Conservation (phyloP, 2,888 invertebrate genomes). For the Tetanocera ferruginea region DNA sequence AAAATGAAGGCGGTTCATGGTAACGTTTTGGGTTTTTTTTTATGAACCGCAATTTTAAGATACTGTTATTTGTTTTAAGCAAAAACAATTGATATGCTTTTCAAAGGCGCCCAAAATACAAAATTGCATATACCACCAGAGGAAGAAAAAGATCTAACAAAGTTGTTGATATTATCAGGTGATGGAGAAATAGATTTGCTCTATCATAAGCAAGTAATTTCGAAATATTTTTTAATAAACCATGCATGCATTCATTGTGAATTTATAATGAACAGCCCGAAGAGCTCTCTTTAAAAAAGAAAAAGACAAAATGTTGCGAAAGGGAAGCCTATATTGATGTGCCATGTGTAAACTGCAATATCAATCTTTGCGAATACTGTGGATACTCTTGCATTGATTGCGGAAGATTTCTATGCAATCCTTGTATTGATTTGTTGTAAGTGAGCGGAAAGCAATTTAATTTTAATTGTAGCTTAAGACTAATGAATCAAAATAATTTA, state of each 20-base stretch:
- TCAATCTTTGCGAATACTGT: constrained; percentile 60
- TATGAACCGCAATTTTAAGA: background rate
- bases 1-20: constrained; percentile 61
- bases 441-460: constrained; percentile 42
- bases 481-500: too few species aligned
- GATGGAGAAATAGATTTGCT: constrained; percentile 57
- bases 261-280: background rate
- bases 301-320: constrained; percentile 52
- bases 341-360: constrained; percentile 55
- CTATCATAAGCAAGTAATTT: constrained; percentile 12
- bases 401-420: constrained; percentile 56
- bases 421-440: constrained; percentile 61
- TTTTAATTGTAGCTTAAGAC: background rate
- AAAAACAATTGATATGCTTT: constrained; percentile 58
- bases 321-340: constrained; percentile 54
- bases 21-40: constrained; percentile 41
- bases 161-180: constrained; percentile 54
- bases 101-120: constrained; percentile 50
- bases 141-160: constrained; percentile 21
- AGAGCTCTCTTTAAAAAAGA: constrained; percentile 13
- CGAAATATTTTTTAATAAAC: background rate
- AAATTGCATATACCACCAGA: constrained; percentile 7
- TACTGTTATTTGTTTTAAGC: constrained; percentile 44
- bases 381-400: constrained; percentile 62
- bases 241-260: background rate